Evolutionary conservation across 2,888 invertebrate genomes (phyloP), one percentile per base, ranked within the genome.

Genomic region (Chouioia cunea): DNA sequence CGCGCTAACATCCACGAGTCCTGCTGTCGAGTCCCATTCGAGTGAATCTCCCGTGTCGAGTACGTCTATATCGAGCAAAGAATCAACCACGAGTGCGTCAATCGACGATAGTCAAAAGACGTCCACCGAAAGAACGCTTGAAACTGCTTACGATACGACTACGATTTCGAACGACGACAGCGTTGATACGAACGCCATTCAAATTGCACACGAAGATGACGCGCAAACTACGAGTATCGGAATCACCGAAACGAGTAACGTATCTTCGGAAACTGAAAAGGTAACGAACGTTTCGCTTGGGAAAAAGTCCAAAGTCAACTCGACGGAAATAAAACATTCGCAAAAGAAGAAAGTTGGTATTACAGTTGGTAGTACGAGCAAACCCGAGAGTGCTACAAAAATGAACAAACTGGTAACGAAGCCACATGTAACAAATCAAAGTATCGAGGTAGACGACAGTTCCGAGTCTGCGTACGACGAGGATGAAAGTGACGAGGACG

Each of bases 401-500:
- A 69, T 16, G 60, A 75, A 18, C 74, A 76, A 14, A 72, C 2
- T 6, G 6, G 36, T 6, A 36, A 36, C 36, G 6, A 36, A 3
- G 36, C 36, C 6, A 10, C 36, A 36, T 10, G 6, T 36, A 36
- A 10, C 36, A 10, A 10, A 6, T 36, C 4, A 27, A 4, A 27
- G 27, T 6, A 36, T 12, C 12, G 36, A 36, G 6, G 10, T 6
- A 6, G 36, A 4, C 10, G 12, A 36, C 10, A 36, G 36, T 36
- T 36, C 36, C 12, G 36, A 36, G 12, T 36, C 36, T 36, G 12
- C 12, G 12, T 36, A 36, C 10, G 36, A 73, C 47, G 71, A 75
- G n/a, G 86, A 86, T 14, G 85, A 85, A 12, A 84, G 84, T 46
- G 84, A 84, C 12, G 83, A 82, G n/a, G 85, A 82, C 20, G 82